These are phyloP conservation scores for Sebastes nivosus DNA, from an alignment of 2,797 vertebrate genomes.

Conservation along the genomic window DNA sequence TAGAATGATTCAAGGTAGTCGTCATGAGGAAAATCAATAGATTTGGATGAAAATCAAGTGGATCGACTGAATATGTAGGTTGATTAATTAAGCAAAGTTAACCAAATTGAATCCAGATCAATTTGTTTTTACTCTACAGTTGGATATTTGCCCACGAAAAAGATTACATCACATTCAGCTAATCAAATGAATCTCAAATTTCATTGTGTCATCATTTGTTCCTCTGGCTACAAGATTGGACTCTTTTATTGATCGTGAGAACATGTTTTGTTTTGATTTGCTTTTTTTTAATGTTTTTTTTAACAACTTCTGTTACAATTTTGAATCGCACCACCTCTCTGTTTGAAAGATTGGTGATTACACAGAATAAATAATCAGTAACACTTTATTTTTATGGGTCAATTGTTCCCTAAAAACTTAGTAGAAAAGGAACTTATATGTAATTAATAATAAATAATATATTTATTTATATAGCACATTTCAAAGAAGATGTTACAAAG, in stretches of 20 bases:
- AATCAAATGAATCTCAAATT: not conserved
- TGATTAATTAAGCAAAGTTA: not conserved
- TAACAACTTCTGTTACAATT: not conserved
- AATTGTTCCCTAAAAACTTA: not conserved
- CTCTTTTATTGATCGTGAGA: not conserved
- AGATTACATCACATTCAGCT: not conserved
- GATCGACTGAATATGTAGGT: not conserved
- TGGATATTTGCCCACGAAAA: not conserved
- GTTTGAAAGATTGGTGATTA: not conserved
- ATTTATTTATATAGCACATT: too few relatives aligned
- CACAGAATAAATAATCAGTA: not conserved
- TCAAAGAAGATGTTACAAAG: too few relatives aligned
- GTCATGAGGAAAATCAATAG: not conserved
- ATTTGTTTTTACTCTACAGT: not conserved
- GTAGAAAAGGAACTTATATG: not conserved
- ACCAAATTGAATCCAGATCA: not conserved
- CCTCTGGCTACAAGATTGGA: not conserved
- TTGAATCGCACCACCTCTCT: not conserved
- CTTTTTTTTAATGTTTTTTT: not conserved
- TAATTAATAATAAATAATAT: too few relatives aligned
- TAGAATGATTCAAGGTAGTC: not conserved
- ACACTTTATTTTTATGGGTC: not conserved
- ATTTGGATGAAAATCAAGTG: not conserved
- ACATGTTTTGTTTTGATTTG: not conserved
- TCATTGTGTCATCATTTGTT: not conserved